Percentiles rank a stretch among this genome's conserved stretches.
phyloP scores from a whole-genome alignment of 2,888 invertebrate species.

The Tetheella fluctuosa region DNA sequence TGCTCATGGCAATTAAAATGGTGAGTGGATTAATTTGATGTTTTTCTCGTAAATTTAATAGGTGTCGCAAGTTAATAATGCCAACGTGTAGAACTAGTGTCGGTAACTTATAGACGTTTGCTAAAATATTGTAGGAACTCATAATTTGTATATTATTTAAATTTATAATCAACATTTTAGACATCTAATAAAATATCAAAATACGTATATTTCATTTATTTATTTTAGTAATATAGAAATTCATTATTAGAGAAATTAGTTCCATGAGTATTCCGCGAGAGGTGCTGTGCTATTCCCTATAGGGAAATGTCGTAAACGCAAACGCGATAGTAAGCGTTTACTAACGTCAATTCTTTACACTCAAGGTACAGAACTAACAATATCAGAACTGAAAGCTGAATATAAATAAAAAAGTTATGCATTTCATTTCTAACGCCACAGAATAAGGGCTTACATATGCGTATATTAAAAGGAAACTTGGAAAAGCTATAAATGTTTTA shows the following conservation, averaged over 20 bases:
- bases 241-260: no score
- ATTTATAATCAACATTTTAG: no score
- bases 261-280: no score
- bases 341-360: no score
- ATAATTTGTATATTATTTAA: no score
- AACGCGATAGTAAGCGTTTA: no score
- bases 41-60: neutral
- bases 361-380: neutral
- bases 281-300: no score
- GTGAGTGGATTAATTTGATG: conserved; percentile 59
- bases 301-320: no score
- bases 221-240: no score
- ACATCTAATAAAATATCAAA: no score
- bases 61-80: neutral
- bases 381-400: neutral
- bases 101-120: neutral
- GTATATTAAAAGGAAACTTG: conserved; percentile 31
- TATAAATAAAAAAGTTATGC: neutral
- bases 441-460: conserved; percentile 21
- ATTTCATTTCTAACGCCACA: conserved; percentile 22
- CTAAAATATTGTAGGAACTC: neutral
- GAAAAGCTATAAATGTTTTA: conserved; percentile 42
- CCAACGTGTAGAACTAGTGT: neutral
- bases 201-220: no score
- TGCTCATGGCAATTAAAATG: conserved; percentile 82